Percentiles rank a stretch among this genome's conserved stretches.
Conservation (phyloP, 2,113 vertebrate genomes). For the Lichenostomus cassidix region DNA sequence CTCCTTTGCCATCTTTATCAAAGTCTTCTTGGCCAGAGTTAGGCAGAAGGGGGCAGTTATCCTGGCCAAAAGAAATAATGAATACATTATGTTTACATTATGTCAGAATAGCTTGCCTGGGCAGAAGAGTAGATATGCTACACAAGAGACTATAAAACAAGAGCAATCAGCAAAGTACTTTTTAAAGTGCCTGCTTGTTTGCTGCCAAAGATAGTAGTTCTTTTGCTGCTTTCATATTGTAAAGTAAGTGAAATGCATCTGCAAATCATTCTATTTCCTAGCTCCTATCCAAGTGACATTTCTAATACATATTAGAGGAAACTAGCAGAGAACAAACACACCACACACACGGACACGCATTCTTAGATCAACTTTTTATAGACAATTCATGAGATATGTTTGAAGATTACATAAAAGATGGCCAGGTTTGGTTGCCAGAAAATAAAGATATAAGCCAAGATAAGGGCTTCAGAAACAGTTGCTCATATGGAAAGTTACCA, state of each 20-base stretch:
- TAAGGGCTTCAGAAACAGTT: not conserved
- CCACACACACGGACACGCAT: not conserved
- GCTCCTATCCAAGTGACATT: not conserved
- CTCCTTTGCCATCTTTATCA: constrained; percentile 93
- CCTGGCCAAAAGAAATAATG: constrained; percentile 74
- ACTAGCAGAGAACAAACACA: not conserved
- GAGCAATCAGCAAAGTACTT: not conserved
- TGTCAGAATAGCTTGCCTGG: not conserved
- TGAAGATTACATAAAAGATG: not conserved
- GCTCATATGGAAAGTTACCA: not conserved
- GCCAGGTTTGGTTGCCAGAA: not conserved
- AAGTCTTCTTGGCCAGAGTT: constrained; percentile 99
- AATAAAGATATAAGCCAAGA: not conserved
- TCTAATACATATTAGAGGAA: not conserved
- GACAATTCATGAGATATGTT: not conserved
- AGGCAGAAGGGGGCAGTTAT: constrained; percentile 95
- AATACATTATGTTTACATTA: not conserved
- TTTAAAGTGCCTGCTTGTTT: not conserved
- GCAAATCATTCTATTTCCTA: not conserved
- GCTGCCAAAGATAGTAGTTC: constrained; percentile 24
- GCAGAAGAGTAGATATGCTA: not conserved
- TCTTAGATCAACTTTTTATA: not conserved
- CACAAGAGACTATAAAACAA: not conserved
- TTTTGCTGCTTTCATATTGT: not conserved
- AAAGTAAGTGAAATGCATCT: constrained; percentile 11